These are phyloP conservation scores for Glomeris maerens DNA, from an alignment of 1,140 invertebrate species.

Conservation along the genomic window DNA sequence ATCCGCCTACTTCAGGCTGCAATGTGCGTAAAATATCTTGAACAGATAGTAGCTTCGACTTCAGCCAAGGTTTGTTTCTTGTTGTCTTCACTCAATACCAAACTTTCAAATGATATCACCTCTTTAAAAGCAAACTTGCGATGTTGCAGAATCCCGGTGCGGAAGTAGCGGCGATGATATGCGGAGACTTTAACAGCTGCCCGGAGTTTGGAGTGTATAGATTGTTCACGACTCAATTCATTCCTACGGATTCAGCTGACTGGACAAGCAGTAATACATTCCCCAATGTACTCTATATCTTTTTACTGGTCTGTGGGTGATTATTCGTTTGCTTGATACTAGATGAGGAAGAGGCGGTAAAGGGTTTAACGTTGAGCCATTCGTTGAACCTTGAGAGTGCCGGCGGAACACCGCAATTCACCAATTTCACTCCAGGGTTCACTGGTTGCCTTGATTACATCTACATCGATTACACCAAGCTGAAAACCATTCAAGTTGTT, in stretches of 20 bases:
- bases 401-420: constrained; percentile 44
- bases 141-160: constrained; percentile 38
- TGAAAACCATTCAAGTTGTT: constrained; percentile 50
- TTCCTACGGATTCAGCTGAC: constrained; percentile 46
- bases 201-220: constrained; percentile 65
- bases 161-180: constrained; percentile 49
- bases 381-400: constrained; percentile 35
- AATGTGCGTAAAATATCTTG: constrained; percentile 25
- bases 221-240: constrained; percentile 48
- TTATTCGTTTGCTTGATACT: too few species aligned
- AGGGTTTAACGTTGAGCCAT: constrained; percentile 55
- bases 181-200: constrained; percentile 75
- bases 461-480: constrained; percentile 52
- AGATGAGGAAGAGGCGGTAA: constrained; percentile 49
- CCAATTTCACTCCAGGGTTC: constrained; percentile 72
- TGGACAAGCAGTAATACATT: constrained; percentile 59
- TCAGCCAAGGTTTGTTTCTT: constrained; percentile 33
- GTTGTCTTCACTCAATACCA: too few species aligned
- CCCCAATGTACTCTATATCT: background rate
- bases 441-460: constrained; percentile 85
- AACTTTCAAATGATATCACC: too few species aligned
- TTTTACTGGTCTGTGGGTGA: background rate
- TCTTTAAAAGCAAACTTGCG: background rate
- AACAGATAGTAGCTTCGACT: constrained; percentile 28
- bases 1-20: constrained; percentile 54